Conservation (phyloP, 2,888 invertebrate species). For the Zhuqinia jingwanae region DNA sequence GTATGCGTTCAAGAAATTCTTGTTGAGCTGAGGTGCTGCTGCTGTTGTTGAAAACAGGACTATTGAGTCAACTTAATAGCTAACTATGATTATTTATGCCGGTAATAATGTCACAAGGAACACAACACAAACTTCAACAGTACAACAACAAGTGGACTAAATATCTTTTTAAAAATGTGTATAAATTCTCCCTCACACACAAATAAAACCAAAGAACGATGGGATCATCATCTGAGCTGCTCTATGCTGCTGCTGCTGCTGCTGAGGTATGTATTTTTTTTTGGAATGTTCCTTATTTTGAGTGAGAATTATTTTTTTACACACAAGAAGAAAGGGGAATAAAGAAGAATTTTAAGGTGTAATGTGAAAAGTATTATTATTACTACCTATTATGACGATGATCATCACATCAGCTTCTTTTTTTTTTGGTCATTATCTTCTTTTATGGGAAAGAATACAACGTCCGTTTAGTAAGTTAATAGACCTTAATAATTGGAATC, state of each 20-base stretch:
- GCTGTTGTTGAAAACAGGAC: conserved; percentile 67
- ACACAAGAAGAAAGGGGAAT: neutral
- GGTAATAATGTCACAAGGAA: conserved; percentile 69
- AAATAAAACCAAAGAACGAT: conserved; percentile 6
- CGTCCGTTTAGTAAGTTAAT: conserved; percentile 37
- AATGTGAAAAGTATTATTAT: conserved; percentile 43
- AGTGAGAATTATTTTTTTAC: too few relatives aligned
- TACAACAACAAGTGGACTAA: conserved; percentile 67
- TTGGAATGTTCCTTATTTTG: conserved; percentile 35
- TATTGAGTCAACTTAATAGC: conserved; percentile 72
- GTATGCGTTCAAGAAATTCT: conserved; percentile 33
- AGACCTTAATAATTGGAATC: conserved; percentile 42
- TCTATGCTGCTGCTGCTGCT: too few relatives aligned
- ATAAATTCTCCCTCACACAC: conserved; percentile 30
- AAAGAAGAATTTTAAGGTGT: conserved; percentile 26
- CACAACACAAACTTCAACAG: conserved; percentile 55
- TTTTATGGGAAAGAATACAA: conserved; percentile 4
- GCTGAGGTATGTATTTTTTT: neutral
- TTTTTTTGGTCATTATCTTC: conserved; percentile 43
- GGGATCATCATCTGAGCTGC: conserved; percentile 14
- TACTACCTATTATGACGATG: conserved; percentile 7
- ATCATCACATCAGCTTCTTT: conserved; percentile 31
- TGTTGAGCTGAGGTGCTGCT: conserved; percentile 41
- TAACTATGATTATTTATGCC: conserved; percentile 72
- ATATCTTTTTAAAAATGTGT: conserved; percentile 48